Evolutionary conservation across 1,140 invertebrate genomes (phyloP), one percentile per base, ranked within the genome.

Genomic region (Bicyclus anynana): DNA sequence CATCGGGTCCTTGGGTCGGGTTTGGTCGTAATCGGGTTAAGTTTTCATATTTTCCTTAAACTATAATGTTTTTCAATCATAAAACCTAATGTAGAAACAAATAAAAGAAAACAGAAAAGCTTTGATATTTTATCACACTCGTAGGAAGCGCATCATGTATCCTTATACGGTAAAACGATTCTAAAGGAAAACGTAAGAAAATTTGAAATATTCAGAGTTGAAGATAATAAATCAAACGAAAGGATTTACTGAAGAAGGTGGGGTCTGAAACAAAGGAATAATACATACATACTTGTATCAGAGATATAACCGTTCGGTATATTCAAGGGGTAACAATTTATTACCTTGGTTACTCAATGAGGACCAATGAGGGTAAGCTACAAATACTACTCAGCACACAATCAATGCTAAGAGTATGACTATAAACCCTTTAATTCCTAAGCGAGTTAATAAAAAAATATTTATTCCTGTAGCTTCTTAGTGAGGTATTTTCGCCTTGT

Each of bases 151-250:
- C 21, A 33, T 49, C 16, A 6, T 18, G 16, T 38, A 38, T 16
- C 13, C 9, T 13, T 16, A 38, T 16, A 38, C 10, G 37, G 40
- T 44, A 44, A 44, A 44, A 20, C 40, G 10, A n/a, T 44, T 44
- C 9, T 17, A 44, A 44, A 18, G 17, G 18, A 44, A 20, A 9
- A 6, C 18, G 16, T 20, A 20, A 44, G 17, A 18, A 44, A 44
- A 44, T 44, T 44, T 44, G 40, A 9, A 44, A 44, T 44, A 20
- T 44, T 20, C 40, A 0, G 10, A 44, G 17, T 40, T 16, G 40
- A 44, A n/a, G 40, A 44, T 20, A 44, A 44, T 44, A 44, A 44
- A 44, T 44, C 40, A 44, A 44, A 44, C 18, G 20, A 44, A 2
- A 44, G 17, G 14, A 44, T 44, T 44, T 18, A 4, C 40, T 20